Percentiles rank a stretch among this genome's conserved stretches.
These are phyloP conservation scores for Tridacna crocea DNA, from an alignment of 2,888 invertebrate genomes.

Conservation along the genomic window DNA sequence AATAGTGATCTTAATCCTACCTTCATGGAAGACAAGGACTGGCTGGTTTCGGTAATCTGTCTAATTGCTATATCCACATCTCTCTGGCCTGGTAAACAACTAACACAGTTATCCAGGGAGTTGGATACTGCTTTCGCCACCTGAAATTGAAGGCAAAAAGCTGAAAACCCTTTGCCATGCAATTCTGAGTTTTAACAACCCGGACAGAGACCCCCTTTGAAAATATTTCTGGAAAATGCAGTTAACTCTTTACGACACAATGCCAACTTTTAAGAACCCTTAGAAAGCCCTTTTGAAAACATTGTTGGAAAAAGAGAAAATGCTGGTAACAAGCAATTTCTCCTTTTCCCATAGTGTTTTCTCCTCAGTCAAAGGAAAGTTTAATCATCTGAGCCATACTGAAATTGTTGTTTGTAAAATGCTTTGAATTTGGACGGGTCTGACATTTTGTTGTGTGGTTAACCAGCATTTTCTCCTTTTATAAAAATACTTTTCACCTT, in stretches of 20 bases:
- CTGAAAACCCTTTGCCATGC: no score
- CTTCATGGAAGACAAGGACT: slow-evolving; percentile 87
- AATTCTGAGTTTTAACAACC: no score
- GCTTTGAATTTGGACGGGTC: no score
- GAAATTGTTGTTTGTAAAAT: no score
- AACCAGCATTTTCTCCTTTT: no score
- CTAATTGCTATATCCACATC: slow-evolving; percentile 96
- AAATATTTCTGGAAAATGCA: not conserved
- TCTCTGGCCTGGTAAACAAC: slow-evolving; percentile 95
- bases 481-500: no score
- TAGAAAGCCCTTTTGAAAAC: not conserved
- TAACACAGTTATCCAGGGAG: slow-evolving; percentile 90
- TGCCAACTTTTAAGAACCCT: no score
- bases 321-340: not conserved
- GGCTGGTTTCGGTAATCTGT: slow-evolving; percentile 88
- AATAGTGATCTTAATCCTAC: slow-evolving; percentile 44
- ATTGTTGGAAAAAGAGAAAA: not conserved
- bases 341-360: not conserved
- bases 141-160: slow-evolving; percentile 74
- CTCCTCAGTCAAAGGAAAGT: not conserved
- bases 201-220: not conserved
- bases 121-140: slow-evolving; percentile 84
- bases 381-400: no score
- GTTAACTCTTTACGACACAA: no score
- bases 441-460: no score